Conservation (phyloP, 2,113 vertebrate species). For the Myotis davidii region DNA sequence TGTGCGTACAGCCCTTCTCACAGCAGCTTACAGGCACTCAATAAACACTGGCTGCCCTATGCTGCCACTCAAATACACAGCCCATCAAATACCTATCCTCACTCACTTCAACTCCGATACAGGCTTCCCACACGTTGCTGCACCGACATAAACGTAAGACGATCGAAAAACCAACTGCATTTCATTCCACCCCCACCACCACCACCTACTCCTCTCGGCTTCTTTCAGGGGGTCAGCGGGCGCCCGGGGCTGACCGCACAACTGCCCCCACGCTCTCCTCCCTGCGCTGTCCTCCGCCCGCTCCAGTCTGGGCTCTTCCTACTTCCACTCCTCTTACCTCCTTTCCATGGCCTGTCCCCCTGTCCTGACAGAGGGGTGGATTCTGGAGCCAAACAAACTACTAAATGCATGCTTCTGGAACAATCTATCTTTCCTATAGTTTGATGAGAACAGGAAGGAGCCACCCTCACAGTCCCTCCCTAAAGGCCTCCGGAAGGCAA, state of each 20-base stretch:
- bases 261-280: fast-evolving
- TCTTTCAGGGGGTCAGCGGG: neutral
- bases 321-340: neutral
- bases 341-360: too few species aligned
- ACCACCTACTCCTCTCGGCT: neutral
- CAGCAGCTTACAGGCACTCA: neutral
- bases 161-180: neutral
- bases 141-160: neutral
- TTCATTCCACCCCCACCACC: too few species aligned
- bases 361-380: neutral
- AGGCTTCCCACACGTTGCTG: neutral
- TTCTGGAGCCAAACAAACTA: neutral
- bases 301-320: neutral
- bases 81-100: too few species aligned
- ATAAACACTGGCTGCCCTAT: neutral
- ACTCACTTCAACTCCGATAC: neutral
- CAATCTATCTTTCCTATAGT: neutral
- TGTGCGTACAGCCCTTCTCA: neutral
- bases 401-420: neutral
- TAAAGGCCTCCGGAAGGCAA: neutral
- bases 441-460: neutral
- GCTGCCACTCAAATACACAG: neutral
- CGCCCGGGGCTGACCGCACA: neutral
- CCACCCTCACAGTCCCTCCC: neutral
- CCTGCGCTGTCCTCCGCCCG: neutral